Evolutionary conservation across 2,797 vertebrate genomes (phyloP), one percentile per base, ranked within the genome.

Genomic region (Adelosebastes latens): DNA sequence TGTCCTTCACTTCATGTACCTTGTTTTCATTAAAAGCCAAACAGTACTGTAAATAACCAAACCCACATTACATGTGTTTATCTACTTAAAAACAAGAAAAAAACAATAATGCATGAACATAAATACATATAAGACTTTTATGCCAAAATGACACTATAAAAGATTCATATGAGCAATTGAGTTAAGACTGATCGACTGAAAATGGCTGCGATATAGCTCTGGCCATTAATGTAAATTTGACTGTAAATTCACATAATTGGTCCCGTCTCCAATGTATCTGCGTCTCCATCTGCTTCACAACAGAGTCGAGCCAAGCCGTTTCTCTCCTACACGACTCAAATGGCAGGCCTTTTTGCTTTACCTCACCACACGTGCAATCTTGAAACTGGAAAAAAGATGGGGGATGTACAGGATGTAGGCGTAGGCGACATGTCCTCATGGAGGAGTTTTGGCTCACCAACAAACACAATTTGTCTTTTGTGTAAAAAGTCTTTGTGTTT

Each of bases 101-200:
- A 87, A 84, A 87, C 85, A 88, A 91, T 84, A 92, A 93, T 88
- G 87, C 84, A 89, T 89, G 73, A 93, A 94, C 93, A 95, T 94
- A 96, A 95, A 95, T 95, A 95, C 91, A 95, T 91, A 91, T 90
- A 95, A 94, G 92, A 94, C 89, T 90, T 94, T 89, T 91, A 86
- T 88, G 88, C 80, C 89, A 90, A 92, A 89, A 92, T 92, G 95
- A 95, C 95, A 93, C 92, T 89, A 92, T 95, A 93, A 32, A 46
- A 87, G 79, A 89, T 88, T 91, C 64, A 90, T 81, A 87, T 73
- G 81, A 91, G 91, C 79, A 81, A 82, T 86, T 89, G 85, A 87
- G 80, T 88, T 94, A 92, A 93, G 93, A 92, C 92, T 87, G 81
- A 71, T 90, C 83, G 75, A 86, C 76, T 77, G 81, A 88, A 82